These are phyloP conservation scores for Hetaerina americana DNA, from an alignment of 1,140 invertebrate genomes.

Conservation along the genomic window DNA sequence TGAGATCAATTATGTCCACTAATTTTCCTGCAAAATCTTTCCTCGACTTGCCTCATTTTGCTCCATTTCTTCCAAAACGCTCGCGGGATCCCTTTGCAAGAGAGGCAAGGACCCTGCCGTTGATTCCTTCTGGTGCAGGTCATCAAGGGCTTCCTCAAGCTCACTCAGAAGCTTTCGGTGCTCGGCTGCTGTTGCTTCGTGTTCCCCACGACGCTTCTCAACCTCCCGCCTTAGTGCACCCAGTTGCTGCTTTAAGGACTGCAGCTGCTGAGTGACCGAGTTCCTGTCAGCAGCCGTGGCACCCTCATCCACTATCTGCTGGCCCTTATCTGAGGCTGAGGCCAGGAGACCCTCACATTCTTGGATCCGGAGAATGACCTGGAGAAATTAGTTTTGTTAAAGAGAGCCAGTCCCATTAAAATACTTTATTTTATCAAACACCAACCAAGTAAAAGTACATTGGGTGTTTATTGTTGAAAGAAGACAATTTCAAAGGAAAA, in stretches of 20 bases:
- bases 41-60: conserved; percentile 62
- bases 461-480: too few species aligned
- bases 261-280: conserved; percentile 67
- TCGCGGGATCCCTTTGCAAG: conserved; percentile 59
- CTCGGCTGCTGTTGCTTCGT: conserved; percentile 75
- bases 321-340: conserved; percentile 77
- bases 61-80: conserved; percentile 65
- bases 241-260: conserved; percentile 72
- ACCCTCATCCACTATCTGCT: conserved; percentile 79
- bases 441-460: too few species aligned
- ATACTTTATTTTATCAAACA: too few species aligned
- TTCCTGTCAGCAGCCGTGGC: conserved; percentile 72
- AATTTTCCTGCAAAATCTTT: too few species aligned
- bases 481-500: too few species aligned
- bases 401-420: too few species aligned
- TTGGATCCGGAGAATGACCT: conserved; percentile 64
- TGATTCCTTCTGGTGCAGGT: conserved; percentile 73
- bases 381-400: too few species aligned
- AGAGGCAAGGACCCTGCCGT: conserved; percentile 67
- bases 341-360: conserved; percentile 77
- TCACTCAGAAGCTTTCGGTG: conserved; percentile 67
- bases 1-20: too few species aligned
- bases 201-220: conserved; percentile 71
- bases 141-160: conserved; percentile 66
- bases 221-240: conserved; percentile 64